These are phyloP conservation scores for Hydropsyche betteni DNA, from an alignment of 2,888 invertebrate genomes.

Conservation along the genomic window DNA sequence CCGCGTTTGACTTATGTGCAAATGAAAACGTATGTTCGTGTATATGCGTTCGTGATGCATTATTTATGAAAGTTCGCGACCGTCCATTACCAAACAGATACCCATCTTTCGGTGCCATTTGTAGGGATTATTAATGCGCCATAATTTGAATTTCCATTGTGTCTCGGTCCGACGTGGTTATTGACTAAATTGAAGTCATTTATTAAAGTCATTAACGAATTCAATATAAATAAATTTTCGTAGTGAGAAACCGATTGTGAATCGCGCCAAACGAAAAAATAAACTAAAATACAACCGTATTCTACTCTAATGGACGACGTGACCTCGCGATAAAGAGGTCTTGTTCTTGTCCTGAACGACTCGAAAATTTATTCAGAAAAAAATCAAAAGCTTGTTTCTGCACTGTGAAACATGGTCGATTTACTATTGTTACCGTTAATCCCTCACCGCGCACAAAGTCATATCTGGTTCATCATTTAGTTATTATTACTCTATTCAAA, in stretches of 20 bases:
- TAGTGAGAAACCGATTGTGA: constrained; percentile 1
- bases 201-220: constrained; percentile 41
- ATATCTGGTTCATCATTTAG: no score
- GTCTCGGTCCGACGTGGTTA: constrained; percentile 34
- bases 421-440: no score
- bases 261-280: no score
- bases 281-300: not conserved
- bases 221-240: constrained; percentile 38
- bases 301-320: constrained; percentile 12
- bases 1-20: not conserved
- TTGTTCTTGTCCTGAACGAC: not conserved
- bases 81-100: constrained; percentile 39
- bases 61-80: constrained; percentile 39
- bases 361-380: no score
- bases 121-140: constrained; percentile 39
- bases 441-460: no score
- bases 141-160: constrained; percentile 42
- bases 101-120: constrained; percentile 40
- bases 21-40: not conserved
- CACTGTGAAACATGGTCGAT: no score
- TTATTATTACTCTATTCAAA: no score
- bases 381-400: no score
- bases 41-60: constrained; percentile 18
- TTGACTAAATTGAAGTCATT: constrained; percentile 40
- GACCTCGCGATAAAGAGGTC: not conserved